Evolutionary conservation across 1,140 invertebrate species (phyloP), one percentile per base, ranked within the genome.

Genomic region (Euura saliciscinereae): DNA sequence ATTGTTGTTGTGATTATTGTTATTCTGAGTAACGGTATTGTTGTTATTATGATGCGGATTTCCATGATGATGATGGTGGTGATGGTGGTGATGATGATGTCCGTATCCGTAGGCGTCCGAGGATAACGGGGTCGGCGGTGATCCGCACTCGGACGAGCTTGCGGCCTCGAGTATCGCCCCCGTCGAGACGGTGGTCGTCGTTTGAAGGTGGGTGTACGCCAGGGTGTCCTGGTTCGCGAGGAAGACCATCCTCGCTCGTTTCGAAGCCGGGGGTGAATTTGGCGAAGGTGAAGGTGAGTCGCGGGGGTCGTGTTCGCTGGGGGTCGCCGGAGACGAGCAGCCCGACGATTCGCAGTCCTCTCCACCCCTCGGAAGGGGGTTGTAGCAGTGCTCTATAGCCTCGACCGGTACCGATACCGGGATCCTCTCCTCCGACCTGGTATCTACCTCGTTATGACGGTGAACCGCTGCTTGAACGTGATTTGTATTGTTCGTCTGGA

Each of bases 61-160:
- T 76, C 79, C 86, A 73, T 86, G 90, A 78, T 90, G 89, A 77
- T 87, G 84, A 44, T 77, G 43, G 78, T 77, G 78, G 73, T 43
- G 28, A 43, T 43, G 42, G 72, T 78, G 75, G 8, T 72, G 76
- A 64, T 79, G 76, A 65, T 78, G 77, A 4, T 70, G 86, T 74
- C 85, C 73, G 81, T 89, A 79, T 65, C 78, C 79, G 0, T 79
- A 79, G 46, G 84, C 84, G 65, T 85, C 81, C 7, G 82, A 79
- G 45, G 79, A 72, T 59, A 90, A 86, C 72, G 91, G 90, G 51
- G 90, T 89, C 67, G 90, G 90, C 6, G 92, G 91, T 67, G 91
- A 91, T 78, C 91, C 92, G 86, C 91, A 92, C 88, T 93, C 92
- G 65, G 91, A 92, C 4, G 91, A 92, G 74, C 90, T 91, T 84